Evolutionary conservation across 2,797 vertebrate species (phyloP).

Genomic region (Apogon hyalosoma): DNA sequence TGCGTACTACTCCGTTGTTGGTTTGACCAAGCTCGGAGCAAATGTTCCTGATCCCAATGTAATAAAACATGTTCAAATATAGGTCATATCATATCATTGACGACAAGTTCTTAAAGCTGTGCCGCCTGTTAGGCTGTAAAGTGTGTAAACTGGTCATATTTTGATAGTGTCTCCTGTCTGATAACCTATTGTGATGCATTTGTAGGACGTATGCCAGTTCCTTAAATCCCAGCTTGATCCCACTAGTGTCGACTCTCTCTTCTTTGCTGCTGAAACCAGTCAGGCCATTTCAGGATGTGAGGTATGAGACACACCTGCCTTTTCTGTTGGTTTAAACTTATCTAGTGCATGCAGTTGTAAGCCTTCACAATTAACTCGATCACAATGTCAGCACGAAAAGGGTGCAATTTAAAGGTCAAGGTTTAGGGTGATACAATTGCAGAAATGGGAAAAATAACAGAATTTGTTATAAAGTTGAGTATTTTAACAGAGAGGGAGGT

Average conservation of each 20-base stretch:
- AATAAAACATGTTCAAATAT: constrained; percentile 34
- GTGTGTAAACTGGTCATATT: background rate
- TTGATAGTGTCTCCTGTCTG: background rate
- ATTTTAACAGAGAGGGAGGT: too few relatives aligned
- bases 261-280: constrained; percentile 93
- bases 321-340: background rate
- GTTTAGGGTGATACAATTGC: too few relatives aligned
- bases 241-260: constrained; percentile 91
- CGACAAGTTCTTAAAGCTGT: too few relatives aligned
- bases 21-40: constrained; percentile 87
- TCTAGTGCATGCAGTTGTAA: too few relatives aligned
- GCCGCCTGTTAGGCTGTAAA: background rate
- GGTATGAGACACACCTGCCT: constrained; percentile 73
- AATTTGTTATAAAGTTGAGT: too few relatives aligned
- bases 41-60: constrained; percentile 88
- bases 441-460: too few relatives aligned
- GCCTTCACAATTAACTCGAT: too few relatives aligned
- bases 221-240: constrained; percentile 91
- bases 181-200: background rate
- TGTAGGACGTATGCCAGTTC: constrained; percentile 90
- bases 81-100: too few relatives aligned
- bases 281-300: constrained; percentile 91
- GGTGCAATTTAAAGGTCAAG: too few relatives aligned
- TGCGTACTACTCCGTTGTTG: constrained; percentile 91
- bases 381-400: too few relatives aligned